Base-by-base conservation (phyloP, 2,113 vertebrate species). In the Ailurus styani region DNA sequence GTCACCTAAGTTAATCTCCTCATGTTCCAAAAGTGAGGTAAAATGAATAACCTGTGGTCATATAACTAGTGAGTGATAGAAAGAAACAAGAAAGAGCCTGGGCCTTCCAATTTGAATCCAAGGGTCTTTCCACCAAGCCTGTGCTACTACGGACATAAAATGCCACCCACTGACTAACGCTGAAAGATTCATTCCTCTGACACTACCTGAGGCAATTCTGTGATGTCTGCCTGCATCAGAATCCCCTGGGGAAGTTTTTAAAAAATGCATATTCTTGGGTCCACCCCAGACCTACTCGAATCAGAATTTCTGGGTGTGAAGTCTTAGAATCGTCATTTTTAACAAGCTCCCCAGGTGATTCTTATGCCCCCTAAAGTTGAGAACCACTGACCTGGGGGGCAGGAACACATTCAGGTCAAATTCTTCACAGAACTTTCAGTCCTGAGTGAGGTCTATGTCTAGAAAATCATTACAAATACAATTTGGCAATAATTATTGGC, bases 401-500 rank as follows among this genome's bases (percentile, higher is more conserved):
- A 98, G 97, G 91, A 96, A 97, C 96, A 98, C 92, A 97, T 95
- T 97, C 96, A 98, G 96, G 97, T 97, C 97, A 97, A 98, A 98
- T 96, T 97, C 95, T 97, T 98, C 97, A 98, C 87, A 98, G 93
- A 96, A 97, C 96, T 98, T 98, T 98, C 96, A 96, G 98, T 97
- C 97, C 97, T 97, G 92, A 97, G 60, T 96, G 96, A 95, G 83
- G 97, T 96, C 97, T 98, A 97, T 84, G 92, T 96, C 97, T 98
- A 98, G 95, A 98, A 98, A 98, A 97, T 98, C 97, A 98, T 98
- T 98, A 98, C 90, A 97, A 97, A 98, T 97, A 98, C 77, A 97
- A 93, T 98, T 97, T 97, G 97, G 97, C 90, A 97, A 96, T 96
- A 98, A 97, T 97, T 96, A 97, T 47, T 77, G 86, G 92, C 90